These are phyloP conservation scores for Propithecus deckenii DNA, from an alignment of 2,797 vertebrate species.

Conservation along the genomic window DNA sequence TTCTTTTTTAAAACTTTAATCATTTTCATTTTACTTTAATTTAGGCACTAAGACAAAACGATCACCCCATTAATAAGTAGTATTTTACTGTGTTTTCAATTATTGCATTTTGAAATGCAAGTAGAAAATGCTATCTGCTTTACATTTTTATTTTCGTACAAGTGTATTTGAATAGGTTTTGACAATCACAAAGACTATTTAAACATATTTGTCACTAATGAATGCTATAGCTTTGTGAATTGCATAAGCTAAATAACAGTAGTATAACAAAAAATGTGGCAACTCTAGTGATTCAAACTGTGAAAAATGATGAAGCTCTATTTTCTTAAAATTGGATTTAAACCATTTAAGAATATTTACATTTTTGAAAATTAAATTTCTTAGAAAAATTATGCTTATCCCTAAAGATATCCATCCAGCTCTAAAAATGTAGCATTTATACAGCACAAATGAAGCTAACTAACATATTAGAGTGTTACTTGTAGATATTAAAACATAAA, in stretches of 20 bases:
- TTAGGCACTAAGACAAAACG: background rate
- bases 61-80: constrained; percentile 22
- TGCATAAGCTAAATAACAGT: constrained; percentile 13
- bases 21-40: constrained; percentile 28
- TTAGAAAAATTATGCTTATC: constrained; percentile 59
- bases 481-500: constrained; percentile 79
- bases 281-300: constrained; percentile 63
- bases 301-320: constrained; percentile 56
- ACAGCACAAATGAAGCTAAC: constrained; percentile 65
- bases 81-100: constrained; percentile 48
- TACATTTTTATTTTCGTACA: constrained; percentile 46
- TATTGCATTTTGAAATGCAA: constrained; percentile 56
- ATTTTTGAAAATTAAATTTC: constrained; percentile 66
- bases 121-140: constrained; percentile 27
- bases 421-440: constrained; percentile 73
- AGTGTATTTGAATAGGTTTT: constrained; percentile 27
- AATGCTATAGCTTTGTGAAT: constrained; percentile 30
- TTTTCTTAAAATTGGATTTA: constrained; percentile 56
- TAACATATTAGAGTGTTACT: constrained; percentile 63
- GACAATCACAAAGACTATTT: background rate
- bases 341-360: constrained; percentile 61
- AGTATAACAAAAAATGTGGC: constrained; percentile 11
- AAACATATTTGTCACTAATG: constrained; percentile 26
- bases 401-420: constrained; percentile 42
- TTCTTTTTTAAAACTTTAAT: background rate